Conservation (phyloP, 2,888 invertebrate genomes). For the Acronicta psi region DNA sequence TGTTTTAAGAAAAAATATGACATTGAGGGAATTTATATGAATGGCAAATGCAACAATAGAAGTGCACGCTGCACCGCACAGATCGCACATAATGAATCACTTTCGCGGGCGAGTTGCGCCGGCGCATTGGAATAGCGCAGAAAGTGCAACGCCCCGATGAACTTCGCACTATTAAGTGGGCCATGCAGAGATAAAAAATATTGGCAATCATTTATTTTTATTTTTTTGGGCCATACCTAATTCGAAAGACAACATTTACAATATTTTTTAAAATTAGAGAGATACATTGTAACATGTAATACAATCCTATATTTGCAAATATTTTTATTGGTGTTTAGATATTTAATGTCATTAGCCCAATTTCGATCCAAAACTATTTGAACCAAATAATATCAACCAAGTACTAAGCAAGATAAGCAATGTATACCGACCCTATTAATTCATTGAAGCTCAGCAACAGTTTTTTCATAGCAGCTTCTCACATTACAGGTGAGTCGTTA, state of each 20-base stretch:
- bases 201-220: slow-evolving; percentile 4
- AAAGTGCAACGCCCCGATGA: slow-evolving; percentile 86
- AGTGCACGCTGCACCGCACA: slow-evolving; percentile 52
- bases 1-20: slow-evolving; percentile 28
- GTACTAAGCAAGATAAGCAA: too few relatives aligned
- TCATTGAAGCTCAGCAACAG: slow-evolving; percentile 46
- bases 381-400: slow-evolving; percentile 6
- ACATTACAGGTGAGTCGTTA: slow-evolving; percentile 78
- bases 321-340: too few relatives aligned
- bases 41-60: slow-evolving; percentile 60
- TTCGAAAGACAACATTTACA: too few relatives aligned
- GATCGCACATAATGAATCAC: slow-evolving; percentile 76
- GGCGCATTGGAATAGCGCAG: slow-evolving; percentile 75
- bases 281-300: too few relatives aligned
- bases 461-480: slow-evolving; percentile 67
- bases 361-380: not conserved
- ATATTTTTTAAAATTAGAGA: too few relatives aligned
- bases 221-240: too few relatives aligned
- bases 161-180: slow-evolving; percentile 83
- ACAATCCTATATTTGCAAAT: too few relatives aligned
- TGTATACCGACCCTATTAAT: slow-evolving; percentile 4
- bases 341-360: not conserved
- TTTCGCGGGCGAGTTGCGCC: slow-evolving; percentile 70
- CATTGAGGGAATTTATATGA: slow-evolving; percentile 47
- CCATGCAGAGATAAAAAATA: slow-evolving; percentile 52